Conservation (phyloP, 2,797 vertebrate genomes). For the Hapalemur alaotrensis region DNA sequence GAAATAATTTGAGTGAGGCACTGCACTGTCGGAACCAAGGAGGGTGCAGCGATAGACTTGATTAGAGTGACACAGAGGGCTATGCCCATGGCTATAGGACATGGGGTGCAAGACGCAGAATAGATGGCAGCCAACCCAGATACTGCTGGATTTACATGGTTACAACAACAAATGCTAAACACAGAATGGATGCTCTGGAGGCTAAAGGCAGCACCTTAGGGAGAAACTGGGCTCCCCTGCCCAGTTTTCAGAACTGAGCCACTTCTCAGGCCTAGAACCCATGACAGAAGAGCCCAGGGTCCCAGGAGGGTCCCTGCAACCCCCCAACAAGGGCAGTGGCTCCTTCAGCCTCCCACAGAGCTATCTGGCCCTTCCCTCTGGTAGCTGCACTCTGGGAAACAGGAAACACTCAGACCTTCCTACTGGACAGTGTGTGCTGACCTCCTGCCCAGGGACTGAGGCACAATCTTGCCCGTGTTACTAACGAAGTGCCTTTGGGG, state of each 20-base stretch:
- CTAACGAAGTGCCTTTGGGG: accelerated
- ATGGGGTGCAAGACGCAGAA: neutral
- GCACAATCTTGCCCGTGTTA: accelerated
- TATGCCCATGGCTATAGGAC: neutral
- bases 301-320: too few relatives aligned
- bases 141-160: too few relatives aligned
- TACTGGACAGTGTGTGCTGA: accelerated
- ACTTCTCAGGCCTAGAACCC: neutral
- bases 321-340: neutral
- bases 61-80: accelerated
- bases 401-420: neutral
- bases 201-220: neutral
- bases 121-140: neutral
- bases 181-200: neutral
- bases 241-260: too few relatives aligned
- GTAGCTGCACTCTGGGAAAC: accelerated
- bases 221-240: too few relatives aligned
- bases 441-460: accelerated
- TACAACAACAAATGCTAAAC: neutral
- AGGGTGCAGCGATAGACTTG: accelerated
- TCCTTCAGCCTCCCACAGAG: neutral
- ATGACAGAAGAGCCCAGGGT: neutral
- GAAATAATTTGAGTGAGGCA: accelerated
- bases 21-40: neutral
- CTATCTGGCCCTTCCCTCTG: accelerated